phyloP scores from a whole-genome alignment of 30 jellyfish, hydroid and myxozoan species.

The Clytia hemisphaerica region DNA sequence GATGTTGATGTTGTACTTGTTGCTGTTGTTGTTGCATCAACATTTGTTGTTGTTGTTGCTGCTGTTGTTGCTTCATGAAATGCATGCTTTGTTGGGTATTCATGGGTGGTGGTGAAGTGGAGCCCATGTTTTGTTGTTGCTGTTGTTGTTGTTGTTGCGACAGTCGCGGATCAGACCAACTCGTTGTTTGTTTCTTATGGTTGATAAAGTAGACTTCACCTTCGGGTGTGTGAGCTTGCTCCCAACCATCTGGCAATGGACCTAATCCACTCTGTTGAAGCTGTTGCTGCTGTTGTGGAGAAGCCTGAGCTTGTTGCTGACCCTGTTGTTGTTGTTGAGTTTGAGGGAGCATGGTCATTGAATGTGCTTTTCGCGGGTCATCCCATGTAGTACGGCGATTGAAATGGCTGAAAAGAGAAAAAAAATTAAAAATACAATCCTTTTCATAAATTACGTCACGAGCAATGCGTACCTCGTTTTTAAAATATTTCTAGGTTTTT shows the following conservation, averaged over 20 bases:
- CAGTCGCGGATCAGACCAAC: slow-evolving; percentile 93
- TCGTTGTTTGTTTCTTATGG: slow-evolving; percentile 77
- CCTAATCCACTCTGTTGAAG: slow-evolving; percentile 50
- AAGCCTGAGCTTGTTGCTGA: no score
- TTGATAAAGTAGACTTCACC: slow-evolving; percentile 88
- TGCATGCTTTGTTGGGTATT: slow-evolving; percentile 49
- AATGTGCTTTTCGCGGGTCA: slow-evolving; percentile 67
- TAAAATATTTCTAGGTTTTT: no score
- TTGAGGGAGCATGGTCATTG: slow-evolving; percentile 2
- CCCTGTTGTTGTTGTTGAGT: neutral
- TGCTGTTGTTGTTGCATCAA: slow-evolving; percentile 51
- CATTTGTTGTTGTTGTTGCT: slow-evolving; percentile 55
- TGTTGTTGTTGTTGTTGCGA: slow-evolving; percentile 47
- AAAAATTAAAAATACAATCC: neutral
- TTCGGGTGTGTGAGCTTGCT: slow-evolving; percentile 89
- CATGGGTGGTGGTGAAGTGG: slow-evolving; percentile 29
- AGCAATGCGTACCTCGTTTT: no score
- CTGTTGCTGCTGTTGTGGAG: no score
- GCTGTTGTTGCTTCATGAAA: slow-evolving; percentile 63
- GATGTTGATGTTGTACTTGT: neutral
- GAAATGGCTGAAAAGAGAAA: slow-evolving; percentile 46
- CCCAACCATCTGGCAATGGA: slow-evolving; percentile 95
- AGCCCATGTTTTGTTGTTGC: slow-evolving; percentile 17
- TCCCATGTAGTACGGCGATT: slow-evolving; percentile 81
- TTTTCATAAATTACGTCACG: no score